Evolutionary conservation across 2,797 vertebrate species (phyloP), one percentile per base, ranked within the genome.

Genomic region (Rhabdomys pumilio): DNA sequence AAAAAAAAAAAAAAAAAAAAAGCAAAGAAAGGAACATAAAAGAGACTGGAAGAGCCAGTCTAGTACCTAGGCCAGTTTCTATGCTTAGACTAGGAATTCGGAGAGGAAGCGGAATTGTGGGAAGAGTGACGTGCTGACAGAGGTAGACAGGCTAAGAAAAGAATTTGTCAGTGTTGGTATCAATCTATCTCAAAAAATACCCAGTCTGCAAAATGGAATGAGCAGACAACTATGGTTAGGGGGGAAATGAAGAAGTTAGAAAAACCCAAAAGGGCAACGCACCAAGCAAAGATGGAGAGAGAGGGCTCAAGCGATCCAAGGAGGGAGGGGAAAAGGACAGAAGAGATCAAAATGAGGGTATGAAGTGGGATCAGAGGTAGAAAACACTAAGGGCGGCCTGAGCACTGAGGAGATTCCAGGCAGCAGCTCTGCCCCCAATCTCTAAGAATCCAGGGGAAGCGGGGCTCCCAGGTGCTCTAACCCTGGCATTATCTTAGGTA

Each of bases 161-260:
- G 97, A 98, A 97, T 96, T 79, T 93, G 24, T 88, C 87, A 86
- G 24, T 85, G 88, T 26, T 91, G 93, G 73, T 96, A 97, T 76
- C 72, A 87, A 98, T 97, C 97, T 90, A 96, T 96, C 84, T 91
- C 93, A 91, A 94, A 82, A 72, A 96, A 97, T n/a, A 93, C 34
- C 2, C 20, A 81, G 89, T 50, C 89, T 57, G 69, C 72, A 85
- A 93, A 95, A 92, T 95, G 92, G 38, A 96, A 76, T 90, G 93
- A 88, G 83, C 91, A 50, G 34, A 53, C 59, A 88, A 93, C 34
- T 8, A 91, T 50, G 50, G 50, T 85, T 38, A 5, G 5, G 87
- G 92, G 87, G 94, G 90, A 77, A 86, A 77, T 92, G 0, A 2
- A 41, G 20, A 0, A 47, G 14, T 17, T 14, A 19, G 34, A 7